Conservation (phyloP, 2,113 vertebrate species). For the Cryptomyrus ogoouensis region DNA sequence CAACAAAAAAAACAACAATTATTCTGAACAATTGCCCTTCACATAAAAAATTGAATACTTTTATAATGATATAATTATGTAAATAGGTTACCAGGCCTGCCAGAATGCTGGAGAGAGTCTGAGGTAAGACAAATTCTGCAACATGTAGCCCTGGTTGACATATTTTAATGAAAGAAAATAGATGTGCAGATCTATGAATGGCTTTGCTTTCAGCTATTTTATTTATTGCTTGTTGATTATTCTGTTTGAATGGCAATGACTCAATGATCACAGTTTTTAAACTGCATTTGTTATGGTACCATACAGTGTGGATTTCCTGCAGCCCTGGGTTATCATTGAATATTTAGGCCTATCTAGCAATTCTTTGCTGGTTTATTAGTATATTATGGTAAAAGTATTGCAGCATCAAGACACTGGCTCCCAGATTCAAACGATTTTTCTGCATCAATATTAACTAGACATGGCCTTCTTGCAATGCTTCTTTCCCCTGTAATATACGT, state of each 20-base stretch:
- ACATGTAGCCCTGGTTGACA: neutral
- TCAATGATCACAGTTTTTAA: neutral
- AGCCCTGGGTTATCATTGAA: neutral
- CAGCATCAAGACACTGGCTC: neutral
- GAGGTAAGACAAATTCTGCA: neutral
- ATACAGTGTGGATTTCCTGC: neutral
- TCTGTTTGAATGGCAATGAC: neutral
- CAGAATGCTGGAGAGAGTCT: neutral
- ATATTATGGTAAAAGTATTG: neutral
- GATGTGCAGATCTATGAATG: neutral
- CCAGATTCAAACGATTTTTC: neutral
- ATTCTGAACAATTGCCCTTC: neutral
- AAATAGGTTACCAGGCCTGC: neutral
- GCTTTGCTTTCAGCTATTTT: neutral
- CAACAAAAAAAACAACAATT: slow-evolving; percentile 4
- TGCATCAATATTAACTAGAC: neutral
- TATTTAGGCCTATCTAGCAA: neutral
- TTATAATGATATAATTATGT: neutral
- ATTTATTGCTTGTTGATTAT: neutral
- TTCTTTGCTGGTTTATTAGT: neutral
- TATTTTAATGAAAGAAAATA: neutral
- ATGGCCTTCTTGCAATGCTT: neutral
- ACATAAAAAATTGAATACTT: neutral
- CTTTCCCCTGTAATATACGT: neutral
- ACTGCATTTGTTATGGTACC: neutral